Percentiles rank a stretch among this genome's conserved stretches.
Evolutionary conservation across 2,888 invertebrate species (phyloP).

Genomic region (Gymnosoma rotundatum): DNA sequence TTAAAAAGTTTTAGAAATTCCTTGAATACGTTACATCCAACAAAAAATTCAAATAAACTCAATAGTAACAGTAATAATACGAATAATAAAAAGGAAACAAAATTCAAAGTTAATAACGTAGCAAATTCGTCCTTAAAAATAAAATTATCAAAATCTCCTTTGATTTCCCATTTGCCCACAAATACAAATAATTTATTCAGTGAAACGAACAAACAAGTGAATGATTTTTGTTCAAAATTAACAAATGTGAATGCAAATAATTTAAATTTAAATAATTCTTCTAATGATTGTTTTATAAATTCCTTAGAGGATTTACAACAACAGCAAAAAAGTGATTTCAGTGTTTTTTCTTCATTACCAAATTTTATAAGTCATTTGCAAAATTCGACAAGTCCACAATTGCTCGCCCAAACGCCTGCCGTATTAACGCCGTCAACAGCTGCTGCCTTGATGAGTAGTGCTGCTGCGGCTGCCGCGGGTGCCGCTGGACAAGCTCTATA

Average conservation of each 20-base stretch:
- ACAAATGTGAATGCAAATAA: slow-evolving; percentile 59
- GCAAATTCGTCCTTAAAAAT: slow-evolving; percentile 58
- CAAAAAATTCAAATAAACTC: slow-evolving; percentile 54
- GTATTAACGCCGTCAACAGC: slow-evolving; percentile 75
- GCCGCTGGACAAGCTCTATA: slow-evolving; percentile 91
- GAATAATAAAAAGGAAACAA: slow-evolving; percentile 53
- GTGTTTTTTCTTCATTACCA: slow-evolving; percentile 76
- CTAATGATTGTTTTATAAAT: slow-evolving; percentile 63
- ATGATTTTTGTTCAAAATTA: slow-evolving; percentile 64
- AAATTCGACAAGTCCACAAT: slow-evolving; percentile 72
- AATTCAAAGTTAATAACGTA: slow-evolving; percentile 39
- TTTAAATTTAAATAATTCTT: slow-evolving; percentile 67
- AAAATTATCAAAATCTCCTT: slow-evolving; percentile 58
- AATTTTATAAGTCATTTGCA: slow-evolving; percentile 72
- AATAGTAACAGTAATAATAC: slow-evolving; percentile 26
- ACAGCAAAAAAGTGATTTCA: slow-evolving; percentile 74
- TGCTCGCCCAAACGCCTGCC: slow-evolving; percentile 64
- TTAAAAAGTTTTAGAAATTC: slow-evolving; percentile 63
- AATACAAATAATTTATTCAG: slow-evolving; percentile 54
- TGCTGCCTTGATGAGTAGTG: slow-evolving; percentile 88
- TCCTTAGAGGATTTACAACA: slow-evolving; percentile 72
- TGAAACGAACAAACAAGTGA: slow-evolving; percentile 60
- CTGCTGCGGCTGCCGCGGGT: slow-evolving; percentile 88
- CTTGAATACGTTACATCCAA: slow-evolving; percentile 63
- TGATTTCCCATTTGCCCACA: slow-evolving; percentile 28